These are phyloP conservation scores for Setipinna tenuifilis DNA, from an alignment of 2,797 vertebrate genomes.

Conservation along the genomic window DNA sequence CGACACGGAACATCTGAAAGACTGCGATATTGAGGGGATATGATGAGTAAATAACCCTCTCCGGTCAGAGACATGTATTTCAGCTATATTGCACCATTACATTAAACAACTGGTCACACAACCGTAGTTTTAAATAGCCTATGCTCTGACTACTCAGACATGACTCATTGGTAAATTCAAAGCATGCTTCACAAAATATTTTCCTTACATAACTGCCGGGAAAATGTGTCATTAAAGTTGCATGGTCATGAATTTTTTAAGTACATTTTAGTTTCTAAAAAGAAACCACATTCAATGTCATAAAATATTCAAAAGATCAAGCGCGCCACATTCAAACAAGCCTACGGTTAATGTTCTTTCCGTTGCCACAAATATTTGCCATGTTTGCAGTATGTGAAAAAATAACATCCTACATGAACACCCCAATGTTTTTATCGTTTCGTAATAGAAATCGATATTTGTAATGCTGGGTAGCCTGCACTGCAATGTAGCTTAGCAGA, in stretches of 20 bases:
- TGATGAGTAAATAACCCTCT: background rate
- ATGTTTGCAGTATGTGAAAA: background rate
- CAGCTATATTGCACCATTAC: background rate
- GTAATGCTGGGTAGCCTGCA: no score
- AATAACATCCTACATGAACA: background rate
- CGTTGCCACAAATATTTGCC: background rate
- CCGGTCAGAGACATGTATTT: background rate
- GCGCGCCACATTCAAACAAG: background rate
- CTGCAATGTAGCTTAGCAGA: no score
- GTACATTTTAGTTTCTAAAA: background rate
- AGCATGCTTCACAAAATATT: background rate
- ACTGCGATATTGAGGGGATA: conserved; percentile 58
- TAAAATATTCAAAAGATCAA: background rate
- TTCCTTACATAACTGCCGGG: background rate
- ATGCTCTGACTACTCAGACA: background rate
- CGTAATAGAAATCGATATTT: no score
- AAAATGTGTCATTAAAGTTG: background rate
- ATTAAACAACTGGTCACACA: background rate
- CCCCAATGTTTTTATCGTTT: no score
- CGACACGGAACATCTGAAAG: conserved; percentile 82
- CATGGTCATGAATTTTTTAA: background rate
- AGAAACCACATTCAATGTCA: background rate
- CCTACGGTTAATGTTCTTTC: background rate
- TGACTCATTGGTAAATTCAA: background rate
- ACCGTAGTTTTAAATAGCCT: background rate